Evolutionary conservation across 2,888 invertebrate genomes (phyloP).

Genomic region (Polietes domitor): DNA sequence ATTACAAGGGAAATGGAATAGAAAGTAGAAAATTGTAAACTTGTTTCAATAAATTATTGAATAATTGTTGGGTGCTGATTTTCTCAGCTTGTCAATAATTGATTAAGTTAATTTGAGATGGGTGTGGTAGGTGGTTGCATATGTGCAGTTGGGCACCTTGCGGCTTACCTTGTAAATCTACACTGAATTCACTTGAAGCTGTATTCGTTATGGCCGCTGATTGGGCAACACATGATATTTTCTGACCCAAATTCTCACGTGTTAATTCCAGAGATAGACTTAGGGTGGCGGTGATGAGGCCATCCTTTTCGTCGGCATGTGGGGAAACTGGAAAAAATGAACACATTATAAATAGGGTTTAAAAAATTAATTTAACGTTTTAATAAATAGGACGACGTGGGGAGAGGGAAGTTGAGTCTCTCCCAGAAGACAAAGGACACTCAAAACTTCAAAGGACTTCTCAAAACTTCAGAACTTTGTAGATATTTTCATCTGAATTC

Average conservation of each 20-base stretch:
- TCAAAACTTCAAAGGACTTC: too few relatives aligned
- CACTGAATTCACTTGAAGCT: constrained; percentile 76
- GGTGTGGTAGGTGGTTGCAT: neutral
- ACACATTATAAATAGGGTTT: neutral
- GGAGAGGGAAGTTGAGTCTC: too few relatives aligned
- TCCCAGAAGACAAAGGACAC: too few relatives aligned
- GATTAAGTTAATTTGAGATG: constrained; percentile 26
- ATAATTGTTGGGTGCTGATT: constrained; percentile 58
- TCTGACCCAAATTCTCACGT: constrained; percentile 86
- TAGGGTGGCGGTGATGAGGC: constrained; percentile 85
- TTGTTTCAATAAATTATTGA: constrained; percentile 69
- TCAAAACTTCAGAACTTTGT: too few relatives aligned
- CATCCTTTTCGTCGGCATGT: constrained; percentile 82
- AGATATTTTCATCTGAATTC: too few relatives aligned
- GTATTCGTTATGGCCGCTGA: constrained; percentile 83
- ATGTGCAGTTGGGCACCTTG: neutral
- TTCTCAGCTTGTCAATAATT: constrained; percentile 21
- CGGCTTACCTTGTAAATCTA: constrained; percentile 86
- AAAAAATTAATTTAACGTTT: too few relatives aligned
- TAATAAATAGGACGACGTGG: too few relatives aligned
- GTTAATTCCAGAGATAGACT: constrained; percentile 84
- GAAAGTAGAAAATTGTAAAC: constrained; percentile 43
- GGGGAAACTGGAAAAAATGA: constrained; percentile 82
- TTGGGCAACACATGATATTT: constrained; percentile 87
- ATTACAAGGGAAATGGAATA: constrained; percentile 68